Percentiles rank a stretch among this genome's conserved stretches.
Evolutionary conservation across 1,140 invertebrate genomes (phyloP).

Genomic region (Orchestia grillus): DNA sequence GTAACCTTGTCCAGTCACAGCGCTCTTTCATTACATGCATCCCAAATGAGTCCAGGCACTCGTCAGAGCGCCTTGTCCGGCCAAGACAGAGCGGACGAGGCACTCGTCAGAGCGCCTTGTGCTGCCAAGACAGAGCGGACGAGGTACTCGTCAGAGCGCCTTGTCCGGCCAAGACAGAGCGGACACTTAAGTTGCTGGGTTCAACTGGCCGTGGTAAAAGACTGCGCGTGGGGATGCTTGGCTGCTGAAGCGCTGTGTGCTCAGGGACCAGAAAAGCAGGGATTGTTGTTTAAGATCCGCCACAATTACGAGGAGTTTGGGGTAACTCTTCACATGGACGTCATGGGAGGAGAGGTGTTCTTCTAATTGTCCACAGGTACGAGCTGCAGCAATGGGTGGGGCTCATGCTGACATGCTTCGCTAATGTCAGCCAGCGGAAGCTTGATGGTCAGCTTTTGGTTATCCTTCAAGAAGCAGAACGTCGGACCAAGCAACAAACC

Average conservation of each 20-base stretch:
- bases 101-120: not conserved
- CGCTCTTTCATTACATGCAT: not conserved
- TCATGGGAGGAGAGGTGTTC: slow-evolving; percentile 14
- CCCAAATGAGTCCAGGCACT: not conserved
- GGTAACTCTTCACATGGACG: not conserved
- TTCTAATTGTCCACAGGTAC: not conserved
- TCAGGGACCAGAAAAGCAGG: not conserved
- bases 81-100: not conserved
- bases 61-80: not conserved
- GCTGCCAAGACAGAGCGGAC: not conserved
- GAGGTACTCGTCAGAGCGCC: not conserved
- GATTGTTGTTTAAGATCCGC: not conserved
- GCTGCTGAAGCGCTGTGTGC: slow-evolving; percentile 21
- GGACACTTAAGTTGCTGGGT: not conserved
- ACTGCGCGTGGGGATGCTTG: slow-evolving; percentile 15
- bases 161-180: not conserved
- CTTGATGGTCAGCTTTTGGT: not conserved
- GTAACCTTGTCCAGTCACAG: not conserved
- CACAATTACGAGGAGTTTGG: not conserved
- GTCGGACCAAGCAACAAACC: not conserved
- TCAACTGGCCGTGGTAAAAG: slow-evolving; percentile 33
- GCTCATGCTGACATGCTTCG: not conserved
- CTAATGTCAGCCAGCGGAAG: not conserved
- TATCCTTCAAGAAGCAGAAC: not conserved
- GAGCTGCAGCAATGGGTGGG: not conserved